Base-by-base conservation (phyloP, 2,113 vertebrate species). In the Oryzias celebensis region DNA sequence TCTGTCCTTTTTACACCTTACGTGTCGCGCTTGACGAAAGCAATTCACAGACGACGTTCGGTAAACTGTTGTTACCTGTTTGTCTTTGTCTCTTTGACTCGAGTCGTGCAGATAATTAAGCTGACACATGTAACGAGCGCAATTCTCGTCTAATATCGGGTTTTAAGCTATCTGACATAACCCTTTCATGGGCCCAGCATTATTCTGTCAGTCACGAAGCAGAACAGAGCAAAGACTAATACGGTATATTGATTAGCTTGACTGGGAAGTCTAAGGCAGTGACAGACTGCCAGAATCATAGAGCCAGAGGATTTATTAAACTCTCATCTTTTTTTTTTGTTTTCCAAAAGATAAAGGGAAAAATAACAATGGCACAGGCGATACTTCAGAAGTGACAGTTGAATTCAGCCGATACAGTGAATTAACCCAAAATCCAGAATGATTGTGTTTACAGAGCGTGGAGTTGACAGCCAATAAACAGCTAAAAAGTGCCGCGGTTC, bases 41-140 rank as follows among this genome's bases (percentile, higher is more conserved):
- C 80, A 91, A 91, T 91, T 79, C 64, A 71, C 82, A 89, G 88
- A 87, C 88, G 91, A 89, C 92, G 90, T 90, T 92, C 89, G 86
- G 20, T 66, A 71, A 87, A 85, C 82, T 88, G 80, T 65, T 88
- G 75, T 62, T 94, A 96, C 93, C 92, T 95, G 92, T 87, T 92
- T 83, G 88, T 75, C 86, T 85, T 91, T 43, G 51, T 55, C 76
- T 83, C 86, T 91, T 88, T 85, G 73, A 91, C 91, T 95, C 91
- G 93, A 91, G 91, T 90, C 91, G 85, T 88, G 87, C 89, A 83
- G 92, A 95, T 95, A 95, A 95, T 96, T 93, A 96, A 92, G 86
- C 90, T 96, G 94, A 94, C 94, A 94, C 91, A 92, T 93, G 90
- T 93, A 94, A 93, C 91, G 36, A 90, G 85, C 88, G 26, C 67